Percentiles rank a stretch among this genome's conserved stretches.
phyloP scores from a whole-genome alignment of 2,888 invertebrate species.

The Rhagonycha fulva region DNA sequence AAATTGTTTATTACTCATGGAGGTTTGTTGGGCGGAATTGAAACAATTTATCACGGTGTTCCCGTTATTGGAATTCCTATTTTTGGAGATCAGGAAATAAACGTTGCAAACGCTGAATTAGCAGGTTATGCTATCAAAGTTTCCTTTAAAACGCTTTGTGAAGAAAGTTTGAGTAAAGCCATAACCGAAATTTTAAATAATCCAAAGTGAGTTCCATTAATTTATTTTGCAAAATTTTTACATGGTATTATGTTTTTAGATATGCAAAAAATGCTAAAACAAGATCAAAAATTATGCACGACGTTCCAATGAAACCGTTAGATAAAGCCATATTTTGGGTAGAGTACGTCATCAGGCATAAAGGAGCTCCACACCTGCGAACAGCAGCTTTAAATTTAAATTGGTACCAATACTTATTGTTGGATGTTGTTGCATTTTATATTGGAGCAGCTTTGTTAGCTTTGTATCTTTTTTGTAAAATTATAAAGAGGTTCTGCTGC shows the following conservation, averaged over 20 bases:
- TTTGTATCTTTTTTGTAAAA: neutral
- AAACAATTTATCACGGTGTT: constrained; percentile 9
- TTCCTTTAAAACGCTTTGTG: constrained; percentile 50
- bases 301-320: constrained; percentile 36
- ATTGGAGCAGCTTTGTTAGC: neutral
- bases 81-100: constrained; percentile 16
- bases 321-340: constrained; percentile 40
- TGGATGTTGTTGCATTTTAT: constrained; percentile 28
- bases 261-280: constrained; percentile 32
- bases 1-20: neutral
- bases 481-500: neutral
- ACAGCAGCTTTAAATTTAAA: constrained; percentile 30
- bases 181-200: constrained; percentile 51
- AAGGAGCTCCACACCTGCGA: constrained; percentile 38
- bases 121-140: constrained; percentile 50
- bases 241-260: constrained; percentile 15
- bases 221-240: too few relatives aligned
- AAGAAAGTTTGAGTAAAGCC: constrained; percentile 48
- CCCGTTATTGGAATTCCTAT: constrained; percentile 6
- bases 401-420: constrained; percentile 35
- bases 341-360: constrained; percentile 39
- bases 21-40: constrained; percentile 4
- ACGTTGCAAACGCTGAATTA: constrained; percentile 6
- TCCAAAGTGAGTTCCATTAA: constrained; percentile 30
- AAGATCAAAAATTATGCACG: constrained; percentile 36